Base-by-base conservation (phyloP, 2,888 invertebrate genomes). In the Belgica antarctica region DNA sequence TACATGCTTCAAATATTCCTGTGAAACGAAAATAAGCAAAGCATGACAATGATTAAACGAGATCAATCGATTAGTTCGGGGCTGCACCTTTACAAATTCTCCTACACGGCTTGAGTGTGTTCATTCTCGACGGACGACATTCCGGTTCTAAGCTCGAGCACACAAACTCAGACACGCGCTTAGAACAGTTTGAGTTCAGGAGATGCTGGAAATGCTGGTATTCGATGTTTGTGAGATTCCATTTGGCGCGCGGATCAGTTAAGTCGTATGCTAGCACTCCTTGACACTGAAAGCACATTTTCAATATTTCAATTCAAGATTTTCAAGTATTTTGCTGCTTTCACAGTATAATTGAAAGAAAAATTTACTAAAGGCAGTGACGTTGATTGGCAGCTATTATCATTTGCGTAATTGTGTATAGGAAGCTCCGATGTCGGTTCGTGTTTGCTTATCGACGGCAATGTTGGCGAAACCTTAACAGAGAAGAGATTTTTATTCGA, bases 201-300 rank as follows among this genome's bases (percentile, higher is more conserved):
- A 88, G 79, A 73, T 82, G 82, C 75, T 86, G 83, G 73, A 87
- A 84, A 74, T 85, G 84, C 0, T 83, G 80, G 72, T 86, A 75
- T 5, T 79, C 77, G 1, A 68, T 70, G 0, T 73, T 62, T 15
- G 75, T 75, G 34, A 78, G 73, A 28, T 75, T 75, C 19, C 73
- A 74, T 7, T 34, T 28, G 8, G 75, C 75, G 19, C 76, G 75
- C 27, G 83, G 77, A 8, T 84, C 84, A 1, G 87, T 86, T 73
- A 87, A 77, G 77, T 87, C 87, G 75, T 87, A 88, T 0, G 86
- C 86, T n/a, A 87, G 77, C 2, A 87, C 82, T 1, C 86, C 87
- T n/a, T 84, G 83, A 73, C 88, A 88, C 68, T 68, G 24, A 27
- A 59, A 59, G 8, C n/a, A 5, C 12, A 46, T 46, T 7, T 15